Percentiles rank a stretch among this genome's conserved stretches.
phyloP scores from a whole-genome alignment of 2,888 invertebrate species.

The Andrena minutula region DNA sequence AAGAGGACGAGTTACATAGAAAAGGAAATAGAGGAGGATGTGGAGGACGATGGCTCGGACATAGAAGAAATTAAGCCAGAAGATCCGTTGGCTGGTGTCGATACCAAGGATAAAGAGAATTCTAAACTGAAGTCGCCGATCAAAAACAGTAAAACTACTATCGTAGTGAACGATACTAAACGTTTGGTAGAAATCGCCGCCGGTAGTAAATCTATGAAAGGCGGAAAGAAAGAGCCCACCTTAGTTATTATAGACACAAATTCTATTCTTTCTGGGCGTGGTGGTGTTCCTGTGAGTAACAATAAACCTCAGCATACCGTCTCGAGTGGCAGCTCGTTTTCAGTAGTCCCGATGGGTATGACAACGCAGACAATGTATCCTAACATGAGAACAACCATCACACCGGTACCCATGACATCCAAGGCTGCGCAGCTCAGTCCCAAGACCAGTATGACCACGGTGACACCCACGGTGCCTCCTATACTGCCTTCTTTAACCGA shows the following conservation, averaged over 20 bases:
- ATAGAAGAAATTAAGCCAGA: constrained; percentile 88
- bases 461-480: constrained; percentile 85
- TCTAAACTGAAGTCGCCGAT: constrained; percentile 79
- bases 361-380: constrained; percentile 89
- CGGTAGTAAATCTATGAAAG: constrained; percentile 86
- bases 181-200: constrained; percentile 90
- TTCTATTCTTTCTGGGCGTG: constrained; percentile 89
- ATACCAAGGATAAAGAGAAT: constrained; percentile 84
- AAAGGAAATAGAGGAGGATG: constrained; percentile 85
- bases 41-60: constrained; percentile 88
- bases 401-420: constrained; percentile 86
- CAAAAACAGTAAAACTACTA: constrained; percentile 85
- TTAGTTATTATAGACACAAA: constrained; percentile 93
- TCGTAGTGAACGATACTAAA: constrained; percentile 91
- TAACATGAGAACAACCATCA: constrained; percentile 87
- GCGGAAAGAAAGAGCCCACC: constrained; percentile 90
- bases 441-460: constrained; percentile 77
- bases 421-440: constrained; percentile 77
- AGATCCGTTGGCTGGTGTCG: constrained; percentile 87
- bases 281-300: constrained; percentile 86
- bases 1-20: constrained; percentile 87
- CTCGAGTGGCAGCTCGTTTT: constrained; percentile 82
- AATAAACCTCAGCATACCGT: constrained; percentile 78
- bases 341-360: constrained; percentile 86
- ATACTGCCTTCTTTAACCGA: constrained; percentile 94